Percentiles rank a stretch among this genome's conserved stretches.
These are phyloP conservation scores for Elephantulus edwardii DNA, from an alignment of 2,113 vertebrate species.

Conservation along the genomic window DNA sequence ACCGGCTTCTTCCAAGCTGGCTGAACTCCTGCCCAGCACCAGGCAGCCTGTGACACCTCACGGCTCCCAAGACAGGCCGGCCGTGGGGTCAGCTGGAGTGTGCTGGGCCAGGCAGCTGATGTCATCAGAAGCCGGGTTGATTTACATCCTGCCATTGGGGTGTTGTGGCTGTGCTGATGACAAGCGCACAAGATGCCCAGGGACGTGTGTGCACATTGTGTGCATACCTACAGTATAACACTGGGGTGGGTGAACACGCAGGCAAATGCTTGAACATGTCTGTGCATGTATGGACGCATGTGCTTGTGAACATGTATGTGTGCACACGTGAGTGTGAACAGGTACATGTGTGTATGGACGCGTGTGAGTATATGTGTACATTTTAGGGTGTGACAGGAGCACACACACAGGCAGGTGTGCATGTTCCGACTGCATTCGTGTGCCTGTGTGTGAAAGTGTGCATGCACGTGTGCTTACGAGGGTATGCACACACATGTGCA, in stretches of 20 bases:
- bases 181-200: too few species aligned
- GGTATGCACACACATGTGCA: too few species aligned
- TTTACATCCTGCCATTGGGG: neutral
- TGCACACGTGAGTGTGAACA: neutral
- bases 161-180: fast-evolving
- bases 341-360: neutral
- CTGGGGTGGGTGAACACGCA: too few species aligned
- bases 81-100: neutral
- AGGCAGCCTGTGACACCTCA: neutral
- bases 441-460: too few species aligned
- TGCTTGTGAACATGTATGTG: neutral
- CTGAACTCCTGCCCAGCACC: neutral
- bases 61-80: neutral
- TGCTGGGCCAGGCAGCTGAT: neutral
- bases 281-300: fast-evolving
- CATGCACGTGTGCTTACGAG: too few species aligned
- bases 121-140: too few species aligned
- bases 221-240: too few species aligned
- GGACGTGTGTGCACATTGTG: too few species aligned
- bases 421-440: too few species aligned
- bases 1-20: too few species aligned
- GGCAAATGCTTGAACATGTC: fast-evolving
- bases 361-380: neutral
- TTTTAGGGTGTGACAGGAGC: too few species aligned
- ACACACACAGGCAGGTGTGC: too few species aligned